These are phyloP conservation scores for Junonia oenone DNA, from an alignment of 2,888 invertebrate species.

Conservation along the genomic window DNA sequence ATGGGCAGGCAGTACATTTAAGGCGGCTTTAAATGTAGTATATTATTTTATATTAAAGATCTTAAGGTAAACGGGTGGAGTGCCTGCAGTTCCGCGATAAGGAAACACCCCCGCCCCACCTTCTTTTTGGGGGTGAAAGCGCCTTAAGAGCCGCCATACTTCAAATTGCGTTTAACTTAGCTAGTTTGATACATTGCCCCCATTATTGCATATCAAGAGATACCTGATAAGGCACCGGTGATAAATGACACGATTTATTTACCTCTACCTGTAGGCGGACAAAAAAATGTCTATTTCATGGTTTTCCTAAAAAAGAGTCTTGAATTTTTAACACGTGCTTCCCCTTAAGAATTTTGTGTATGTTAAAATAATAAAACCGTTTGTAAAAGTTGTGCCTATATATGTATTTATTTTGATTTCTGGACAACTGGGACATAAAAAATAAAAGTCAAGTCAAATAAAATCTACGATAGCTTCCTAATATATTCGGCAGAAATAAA, in stretches of 20 bases:
- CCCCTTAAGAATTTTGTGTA: too few species aligned
- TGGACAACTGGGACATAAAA: too few species aligned
- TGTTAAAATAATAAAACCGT: not conserved
- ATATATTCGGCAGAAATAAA: constrained; percentile 10
- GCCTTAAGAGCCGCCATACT: constrained; percentile 74
- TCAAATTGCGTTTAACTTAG: constrained; percentile 78
- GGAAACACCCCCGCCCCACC: constrained; percentile 50
- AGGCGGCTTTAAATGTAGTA: constrained; percentile 67
- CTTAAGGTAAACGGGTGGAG: constrained; percentile 75
- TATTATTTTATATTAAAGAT: constrained; percentile 79
- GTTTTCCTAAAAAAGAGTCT: not conserved
- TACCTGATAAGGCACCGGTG: constrained; percentile 59
- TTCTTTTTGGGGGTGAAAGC: constrained; percentile 59
- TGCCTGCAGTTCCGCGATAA: constrained; percentile 79
- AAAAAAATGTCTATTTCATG: not conserved
- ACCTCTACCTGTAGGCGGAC: not conserved
- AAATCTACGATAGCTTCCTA: not conserved
- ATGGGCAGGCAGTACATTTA: constrained; percentile 50
- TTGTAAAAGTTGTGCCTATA: too few species aligned
- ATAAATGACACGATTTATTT: constrained; percentile 40
- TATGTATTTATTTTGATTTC: too few species aligned
- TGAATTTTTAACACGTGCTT: not conserved
- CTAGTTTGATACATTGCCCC: constrained; percentile 75
- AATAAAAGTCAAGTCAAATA: not conserved
- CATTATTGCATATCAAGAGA: constrained; percentile 75